Percentiles rank a stretch among this genome's conserved stretches.
Conservation (phyloP, 2,113 vertebrate species). For the Phalacrocorax carbo region DNA sequence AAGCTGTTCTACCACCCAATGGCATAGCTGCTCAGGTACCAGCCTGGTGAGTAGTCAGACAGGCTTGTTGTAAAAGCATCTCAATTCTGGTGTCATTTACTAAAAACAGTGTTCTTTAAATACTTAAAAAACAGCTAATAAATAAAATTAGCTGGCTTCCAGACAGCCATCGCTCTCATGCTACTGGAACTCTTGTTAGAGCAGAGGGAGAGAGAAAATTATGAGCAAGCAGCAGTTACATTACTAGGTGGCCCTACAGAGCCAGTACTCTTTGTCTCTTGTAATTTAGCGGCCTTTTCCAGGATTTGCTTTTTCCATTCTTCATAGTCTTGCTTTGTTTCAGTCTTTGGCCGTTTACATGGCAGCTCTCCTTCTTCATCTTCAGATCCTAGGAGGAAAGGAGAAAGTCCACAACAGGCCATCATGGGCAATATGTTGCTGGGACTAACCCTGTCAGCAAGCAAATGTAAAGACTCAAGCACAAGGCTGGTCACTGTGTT, state of each 20-base stretch:
- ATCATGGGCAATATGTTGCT: background rate
- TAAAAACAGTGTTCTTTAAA: background rate
- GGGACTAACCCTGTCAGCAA: background rate
- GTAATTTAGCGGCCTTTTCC: slow-evolving; percentile 81
- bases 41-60: background rate
- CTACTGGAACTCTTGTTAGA: background rate
- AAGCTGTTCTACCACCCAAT: background rate
- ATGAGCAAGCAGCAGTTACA: background rate
- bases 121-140: background rate
- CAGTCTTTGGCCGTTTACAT: slow-evolving; percentile 63
- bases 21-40: background rate
- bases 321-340: slow-evolving; percentile 78
- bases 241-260: background rate
- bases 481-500: background rate
- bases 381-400: slow-evolving; percentile 32
- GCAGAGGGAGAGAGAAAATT: background rate
- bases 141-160: background rate
- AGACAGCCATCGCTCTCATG: background rate
- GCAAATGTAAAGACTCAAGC: background rate
- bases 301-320: slow-evolving; percentile 88
- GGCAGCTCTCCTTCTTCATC: slow-evolving; percentile 55
- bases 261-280: background rate
- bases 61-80: background rate
- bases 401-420: background rate
- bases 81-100: background rate